Conservation (phyloP, 1,140 invertebrate species). For the Lasioglossum baleicum region DNA sequence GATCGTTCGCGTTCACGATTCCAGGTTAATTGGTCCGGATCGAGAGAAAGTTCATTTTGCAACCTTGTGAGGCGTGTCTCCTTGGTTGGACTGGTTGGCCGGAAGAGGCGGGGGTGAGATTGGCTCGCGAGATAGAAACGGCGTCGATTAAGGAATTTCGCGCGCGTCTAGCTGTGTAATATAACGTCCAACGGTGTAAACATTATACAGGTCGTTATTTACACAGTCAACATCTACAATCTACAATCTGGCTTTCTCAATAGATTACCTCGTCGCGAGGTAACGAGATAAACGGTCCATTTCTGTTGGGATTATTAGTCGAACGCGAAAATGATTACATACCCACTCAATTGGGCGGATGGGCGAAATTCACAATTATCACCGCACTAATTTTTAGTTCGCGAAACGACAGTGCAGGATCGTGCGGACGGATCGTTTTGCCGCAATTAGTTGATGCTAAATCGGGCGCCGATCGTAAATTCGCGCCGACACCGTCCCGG, state of each 20-base stretch:
- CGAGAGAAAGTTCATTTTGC: conserved; percentile 25
- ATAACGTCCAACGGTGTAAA: not conserved
- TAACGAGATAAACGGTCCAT: too few relatives aligned
- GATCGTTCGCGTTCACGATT: not conserved
- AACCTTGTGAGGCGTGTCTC: not conserved
- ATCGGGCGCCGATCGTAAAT: conserved; percentile 66
- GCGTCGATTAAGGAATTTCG: not conserved
- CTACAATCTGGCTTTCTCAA: too few relatives aligned
- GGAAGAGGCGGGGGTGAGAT: conserved; percentile 4
- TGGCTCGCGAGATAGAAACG: not conserved
- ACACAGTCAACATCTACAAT: too few relatives aligned
- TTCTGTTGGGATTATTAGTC: too few relatives aligned
- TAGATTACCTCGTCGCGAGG: too few relatives aligned
- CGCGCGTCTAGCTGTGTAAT: not conserved
- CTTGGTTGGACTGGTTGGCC: not conserved
- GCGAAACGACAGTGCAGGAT: not conserved
- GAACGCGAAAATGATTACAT: too few relatives aligned
- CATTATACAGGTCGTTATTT: too few relatives aligned
- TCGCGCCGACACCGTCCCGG: conserved; percentile 51
- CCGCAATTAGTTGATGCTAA: conserved; percentile 70
- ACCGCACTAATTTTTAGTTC: conserved; percentile 21
- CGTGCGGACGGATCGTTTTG: conserved; percentile 64
- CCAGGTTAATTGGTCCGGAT: conserved; percentile 31
- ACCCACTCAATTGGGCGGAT: too few relatives aligned
- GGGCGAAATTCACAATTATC: not conserved